Conservation (phyloP, 2,888 invertebrate species). For the Hymenopus coronatus region DNA sequence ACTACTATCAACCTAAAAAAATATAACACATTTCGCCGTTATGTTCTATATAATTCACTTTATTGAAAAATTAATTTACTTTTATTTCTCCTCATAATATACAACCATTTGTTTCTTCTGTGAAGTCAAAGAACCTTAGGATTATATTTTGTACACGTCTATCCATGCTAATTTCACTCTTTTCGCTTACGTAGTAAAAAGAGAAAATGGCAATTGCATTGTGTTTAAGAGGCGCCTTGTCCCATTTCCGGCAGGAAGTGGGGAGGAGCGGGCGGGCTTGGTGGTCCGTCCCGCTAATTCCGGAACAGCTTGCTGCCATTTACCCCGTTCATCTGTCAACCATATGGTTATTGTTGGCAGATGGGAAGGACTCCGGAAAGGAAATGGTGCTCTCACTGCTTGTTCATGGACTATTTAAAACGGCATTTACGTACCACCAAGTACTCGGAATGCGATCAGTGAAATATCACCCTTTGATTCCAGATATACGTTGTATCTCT, state of each 20-base stretch:
- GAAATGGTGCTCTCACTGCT: background rate
- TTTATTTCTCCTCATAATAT: background rate
- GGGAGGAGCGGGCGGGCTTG: background rate
- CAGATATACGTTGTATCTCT: background rate
- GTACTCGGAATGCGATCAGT: background rate
- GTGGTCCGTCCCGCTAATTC: background rate
- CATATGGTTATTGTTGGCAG: background rate
- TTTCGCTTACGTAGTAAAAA: background rate
- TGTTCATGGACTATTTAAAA: background rate
- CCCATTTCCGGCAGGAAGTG: background rate
- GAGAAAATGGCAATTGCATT: background rate
- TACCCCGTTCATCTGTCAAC: background rate
- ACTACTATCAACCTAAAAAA: too few species aligned
- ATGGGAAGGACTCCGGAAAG: background rate
- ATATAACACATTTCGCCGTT: too few species aligned
- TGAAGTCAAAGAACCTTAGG: background rate
- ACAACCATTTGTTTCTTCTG: background rate
- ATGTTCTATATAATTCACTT: too few species aligned
- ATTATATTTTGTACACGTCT: background rate
- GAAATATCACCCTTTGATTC: background rate
- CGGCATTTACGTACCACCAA: background rate
- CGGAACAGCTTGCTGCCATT: background rate
- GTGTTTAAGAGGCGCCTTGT: background rate
- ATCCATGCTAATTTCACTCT: background rate
- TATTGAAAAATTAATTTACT: background rate